Percentiles rank a stretch among this genome's conserved stretches.
Conservation (phyloP, 1,140 invertebrate genomes). For the Drosophila ananassae region DNA sequence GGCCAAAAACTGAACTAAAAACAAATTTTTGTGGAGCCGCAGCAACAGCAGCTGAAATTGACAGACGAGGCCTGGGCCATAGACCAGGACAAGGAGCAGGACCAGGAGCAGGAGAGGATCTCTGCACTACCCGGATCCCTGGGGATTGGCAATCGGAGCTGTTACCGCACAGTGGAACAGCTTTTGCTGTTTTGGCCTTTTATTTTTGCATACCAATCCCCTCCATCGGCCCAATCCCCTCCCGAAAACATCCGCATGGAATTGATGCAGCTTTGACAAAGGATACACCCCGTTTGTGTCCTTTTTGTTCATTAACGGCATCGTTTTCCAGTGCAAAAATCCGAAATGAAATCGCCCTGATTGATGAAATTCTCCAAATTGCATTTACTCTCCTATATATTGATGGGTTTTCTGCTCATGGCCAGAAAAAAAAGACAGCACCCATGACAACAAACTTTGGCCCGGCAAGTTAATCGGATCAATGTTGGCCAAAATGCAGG, state of each 20-base stretch:
- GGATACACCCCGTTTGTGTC: slow-evolving; percentile 20
- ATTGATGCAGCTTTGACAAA: slow-evolving; percentile 38
- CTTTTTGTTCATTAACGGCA: slow-evolving; percentile 41
- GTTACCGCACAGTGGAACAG: slow-evolving; percentile 23
- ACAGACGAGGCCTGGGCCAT: slow-evolving; percentile 34
- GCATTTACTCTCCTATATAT: slow-evolving; percentile 37
- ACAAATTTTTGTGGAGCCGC: slow-evolving; percentile 57
- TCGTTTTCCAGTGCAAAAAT: slow-evolving; percentile 24
- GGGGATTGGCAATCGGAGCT: slow-evolving; percentile 13
- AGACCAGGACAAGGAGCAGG: slow-evolving; percentile 1
- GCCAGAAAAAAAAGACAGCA: neutral
- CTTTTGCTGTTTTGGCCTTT: slow-evolving; percentile 16
- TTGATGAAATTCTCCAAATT: slow-evolving; percentile 51
- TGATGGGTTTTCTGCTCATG: slow-evolving; percentile 28
- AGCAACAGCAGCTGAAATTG: slow-evolving; percentile 68
- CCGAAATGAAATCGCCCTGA: slow-evolving; percentile 40
- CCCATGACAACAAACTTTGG: slow-evolving; percentile 35
- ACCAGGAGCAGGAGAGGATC: neutral
- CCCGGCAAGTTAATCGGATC: slow-evolving; percentile 48
- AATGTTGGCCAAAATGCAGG: slow-evolving; percentile 35
- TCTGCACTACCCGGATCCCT: neutral
- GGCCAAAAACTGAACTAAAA: slow-evolving; percentile 64
- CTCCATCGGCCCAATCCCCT: neutral
- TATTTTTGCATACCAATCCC: slow-evolving; percentile 17
- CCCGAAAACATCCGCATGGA: slow-evolving; percentile 2